Evolutionary conservation across 2,888 invertebrate genomes (phyloP), one percentile per base, ranked within the genome.

Genomic region (Choristoneura rosaceana): DNA sequence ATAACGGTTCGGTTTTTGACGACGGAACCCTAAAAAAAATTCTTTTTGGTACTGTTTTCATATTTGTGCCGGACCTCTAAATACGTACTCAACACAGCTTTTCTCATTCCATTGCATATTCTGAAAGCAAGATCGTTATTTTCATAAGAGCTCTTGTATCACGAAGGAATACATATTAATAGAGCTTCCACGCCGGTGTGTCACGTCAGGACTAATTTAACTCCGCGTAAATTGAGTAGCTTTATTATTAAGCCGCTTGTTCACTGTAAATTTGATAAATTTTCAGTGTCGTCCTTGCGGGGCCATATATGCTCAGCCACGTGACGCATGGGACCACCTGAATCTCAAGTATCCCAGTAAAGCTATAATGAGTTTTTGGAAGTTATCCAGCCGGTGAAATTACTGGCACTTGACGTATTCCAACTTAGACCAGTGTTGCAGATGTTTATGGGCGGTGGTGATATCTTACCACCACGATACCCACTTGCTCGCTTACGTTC

Each of bases 161-260:
- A 58, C 45, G 33, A 63, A 34, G 14, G 67, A 45, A 67, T 45
- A 38, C n/a, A 62, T 71, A 68, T 59, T 63, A 62, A 71, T 58
- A 64, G 47, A 63, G 25, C 33, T 17, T 25, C 25, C 34, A 33
- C 47, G 71, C 38, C 68, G 15, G 15, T 15, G 9, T 66, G 71
- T 68, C 73, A 60, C 59, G 63, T 59, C 7, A 50, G 68, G 68
- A 63, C 64, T 73, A 73, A 73, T 73, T 73, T 59, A 73, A 69
- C 63, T 73, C 68, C 47, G 52, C 45, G 66, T 67, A 73, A 73
- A 73, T 73, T 73, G 73, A 69, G 73, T 73, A 64, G 73, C 59
- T 69, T 73, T 73, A 73, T 73, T 73, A 73, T 69, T 68, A 73
- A 73, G 68, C 73, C 64, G 63, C 59, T 50, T 73, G 73, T 73